Evolutionary conservation across 1,140 invertebrate species (phyloP).

Genomic region (Babylonia areolata): DNA sequence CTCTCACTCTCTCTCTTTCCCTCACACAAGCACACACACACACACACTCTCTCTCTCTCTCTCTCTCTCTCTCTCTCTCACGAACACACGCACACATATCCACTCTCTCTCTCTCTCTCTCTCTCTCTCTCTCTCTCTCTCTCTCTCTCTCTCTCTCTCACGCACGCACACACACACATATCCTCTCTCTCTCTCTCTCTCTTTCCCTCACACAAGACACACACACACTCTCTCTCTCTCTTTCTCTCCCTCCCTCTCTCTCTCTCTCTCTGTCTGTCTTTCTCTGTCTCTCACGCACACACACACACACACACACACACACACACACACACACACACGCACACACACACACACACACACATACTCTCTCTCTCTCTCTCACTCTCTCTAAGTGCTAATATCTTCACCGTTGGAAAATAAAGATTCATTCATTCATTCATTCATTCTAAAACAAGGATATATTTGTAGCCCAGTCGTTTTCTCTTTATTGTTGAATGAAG

Average conservation of each 20-base stretch:
- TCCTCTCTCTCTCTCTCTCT: background rate
- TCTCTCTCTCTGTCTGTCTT: background rate
- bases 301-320: slow-evolving; percentile 25
- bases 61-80: background rate
- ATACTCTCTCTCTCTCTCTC: too few species aligned
- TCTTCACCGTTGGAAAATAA: too few species aligned
- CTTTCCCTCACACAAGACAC: background rate
- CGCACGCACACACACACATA: background rate
- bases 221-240: background rate
- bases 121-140: slow-evolving; percentile 1
- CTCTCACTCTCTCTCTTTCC: background rate
- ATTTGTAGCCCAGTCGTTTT: too few species aligned
- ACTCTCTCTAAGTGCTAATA: too few species aligned
- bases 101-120: background rate
- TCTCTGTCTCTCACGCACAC: background rate
- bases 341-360: slow-evolving; percentile 1
- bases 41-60: background rate
- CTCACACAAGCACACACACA: too few species aligned
- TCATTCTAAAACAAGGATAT: too few species aligned
- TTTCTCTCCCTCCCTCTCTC: background rate
- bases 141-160: background rate
- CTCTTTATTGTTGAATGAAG: too few species aligned
- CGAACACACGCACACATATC: too few species aligned
- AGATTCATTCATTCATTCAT: too few species aligned
- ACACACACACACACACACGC: background rate